Percentiles rank a stretch among this genome's conserved stretches.
These are phyloP conservation scores for Candoia aspera DNA, from an alignment of 2,113 vertebrate species.

Conservation along the genomic window DNA sequence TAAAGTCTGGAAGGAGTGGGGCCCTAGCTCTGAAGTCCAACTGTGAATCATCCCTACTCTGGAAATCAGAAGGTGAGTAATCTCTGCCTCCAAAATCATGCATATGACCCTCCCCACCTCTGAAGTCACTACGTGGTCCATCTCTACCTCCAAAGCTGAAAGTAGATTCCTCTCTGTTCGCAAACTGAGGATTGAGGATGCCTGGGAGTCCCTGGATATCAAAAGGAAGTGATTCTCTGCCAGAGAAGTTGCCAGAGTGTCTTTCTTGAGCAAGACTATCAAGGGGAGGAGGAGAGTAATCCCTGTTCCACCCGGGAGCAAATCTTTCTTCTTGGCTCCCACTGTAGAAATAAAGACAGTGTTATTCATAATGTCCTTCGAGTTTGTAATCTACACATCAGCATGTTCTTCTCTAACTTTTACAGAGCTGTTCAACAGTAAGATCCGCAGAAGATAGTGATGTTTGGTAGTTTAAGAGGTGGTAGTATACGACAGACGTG, in stretches of 20 bases:
- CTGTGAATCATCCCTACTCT: slow-evolving; percentile 74
- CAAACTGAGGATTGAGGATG: slow-evolving; percentile 78
- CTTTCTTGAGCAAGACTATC: slow-evolving; percentile 86
- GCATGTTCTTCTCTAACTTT: slow-evolving; percentile 81
- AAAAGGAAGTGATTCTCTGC: slow-evolving; percentile 85
- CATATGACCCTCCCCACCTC: slow-evolving; percentile 76
- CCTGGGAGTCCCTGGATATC: slow-evolving; percentile 81
- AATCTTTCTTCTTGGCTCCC: slow-evolving; percentile 84
- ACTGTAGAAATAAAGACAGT: slow-evolving; percentile 86
- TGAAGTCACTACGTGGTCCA: slow-evolving; percentile 79
- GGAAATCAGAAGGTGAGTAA: slow-evolving; percentile 75
- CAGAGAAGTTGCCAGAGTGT: slow-evolving; percentile 86
- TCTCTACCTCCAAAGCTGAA: slow-evolving; percentile 87
- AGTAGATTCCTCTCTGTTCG: slow-evolving; percentile 82
- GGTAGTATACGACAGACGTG: slow-evolving; percentile 73
- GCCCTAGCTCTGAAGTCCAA: slow-evolving; percentile 78
- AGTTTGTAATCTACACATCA: slow-evolving; percentile 80
- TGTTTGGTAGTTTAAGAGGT: slow-evolving; percentile 81
- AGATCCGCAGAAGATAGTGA: slow-evolving; percentile 80
- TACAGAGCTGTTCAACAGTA: slow-evolving; percentile 80
- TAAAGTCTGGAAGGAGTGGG: slow-evolving; percentile 59
- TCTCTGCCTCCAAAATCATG: slow-evolving; percentile 76
- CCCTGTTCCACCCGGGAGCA: slow-evolving; percentile 84
- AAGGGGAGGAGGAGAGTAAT: slow-evolving; percentile 81
- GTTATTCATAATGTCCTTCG: slow-evolving; percentile 83